Evolutionary conservation across 2,888 invertebrate species (phyloP).

Genomic region (Chalcis sispes): DNA sequence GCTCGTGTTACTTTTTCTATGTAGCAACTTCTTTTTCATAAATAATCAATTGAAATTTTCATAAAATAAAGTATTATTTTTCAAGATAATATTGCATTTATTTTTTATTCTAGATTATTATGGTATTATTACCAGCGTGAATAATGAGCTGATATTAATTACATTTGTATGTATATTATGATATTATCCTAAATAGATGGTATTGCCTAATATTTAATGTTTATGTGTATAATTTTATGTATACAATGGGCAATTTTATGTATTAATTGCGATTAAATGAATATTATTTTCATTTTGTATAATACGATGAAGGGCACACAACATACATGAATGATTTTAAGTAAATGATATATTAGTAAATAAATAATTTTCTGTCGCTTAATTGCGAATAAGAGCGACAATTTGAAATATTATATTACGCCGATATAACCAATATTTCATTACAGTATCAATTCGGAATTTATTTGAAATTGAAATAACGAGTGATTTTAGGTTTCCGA

Average conservation of each 20-base stretch:
- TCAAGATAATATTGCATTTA: too few relatives aligned
- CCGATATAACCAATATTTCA: not conserved
- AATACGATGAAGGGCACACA: not conserved
- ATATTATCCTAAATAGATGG: not conserved
- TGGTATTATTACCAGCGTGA: too few relatives aligned
- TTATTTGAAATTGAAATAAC: not conserved
- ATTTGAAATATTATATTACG: too few relatives aligned
- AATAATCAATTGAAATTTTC: too few relatives aligned
- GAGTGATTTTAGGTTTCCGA: not conserved
- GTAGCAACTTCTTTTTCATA: too few relatives aligned
- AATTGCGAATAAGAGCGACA: too few relatives aligned
- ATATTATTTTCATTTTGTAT: slow-evolving; percentile 16
- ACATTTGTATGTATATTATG: not conserved
- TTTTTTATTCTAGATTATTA: too few relatives aligned
- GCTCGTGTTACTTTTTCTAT: too few relatives aligned
- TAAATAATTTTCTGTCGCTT: not conserved
- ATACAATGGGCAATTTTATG: not conserved
- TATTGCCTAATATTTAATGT: not conserved
- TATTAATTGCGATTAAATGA: slow-evolving; percentile 2
- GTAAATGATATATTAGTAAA: not conserved
- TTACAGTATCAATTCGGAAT: not conserved
- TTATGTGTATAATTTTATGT: not conserved
- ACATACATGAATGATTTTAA: not conserved
- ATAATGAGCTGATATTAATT: too few relatives aligned
- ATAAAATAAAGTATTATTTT: too few relatives aligned